These are phyloP conservation scores for Ormia ochracea DNA, from an alignment of 2,888 invertebrate genomes.

Conservation along the genomic window DNA sequence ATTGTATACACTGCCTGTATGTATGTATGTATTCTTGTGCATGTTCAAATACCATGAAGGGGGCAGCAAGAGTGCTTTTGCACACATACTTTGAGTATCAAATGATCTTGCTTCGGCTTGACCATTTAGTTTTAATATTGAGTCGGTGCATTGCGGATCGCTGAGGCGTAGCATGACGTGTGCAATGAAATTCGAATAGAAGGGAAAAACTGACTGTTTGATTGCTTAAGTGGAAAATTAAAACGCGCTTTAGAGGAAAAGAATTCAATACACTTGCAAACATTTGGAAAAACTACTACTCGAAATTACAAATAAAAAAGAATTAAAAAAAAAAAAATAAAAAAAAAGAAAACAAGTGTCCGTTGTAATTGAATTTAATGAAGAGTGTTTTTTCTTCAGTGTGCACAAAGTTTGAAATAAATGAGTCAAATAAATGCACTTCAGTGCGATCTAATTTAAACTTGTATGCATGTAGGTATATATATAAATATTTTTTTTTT, in stretches of 20 bases:
- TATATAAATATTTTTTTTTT: too few species aligned
- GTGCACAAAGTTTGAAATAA: slow-evolving; percentile 19
- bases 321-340: too few species aligned
- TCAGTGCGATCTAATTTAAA: slow-evolving; percentile 19
- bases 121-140: slow-evolving; percentile 65
- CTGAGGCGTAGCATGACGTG: slow-evolving; percentile 8
- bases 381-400: slow-evolving; percentile 17
- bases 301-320: neutral
- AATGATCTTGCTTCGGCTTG: slow-evolving; percentile 48
- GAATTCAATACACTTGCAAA: neutral
- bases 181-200: neutral
- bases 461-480: slow-evolving; percentile 31
- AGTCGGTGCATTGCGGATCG: slow-evolving; percentile 67
- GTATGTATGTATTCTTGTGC: neutral
- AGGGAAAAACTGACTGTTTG: slow-evolving; percentile 16
- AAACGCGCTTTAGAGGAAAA: slow-evolving; percentile 28
- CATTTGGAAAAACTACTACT: neutral
- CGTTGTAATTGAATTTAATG: slow-evolving; percentile 58
- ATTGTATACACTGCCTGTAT: neutral
- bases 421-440: slow-evolving; percentile 38
- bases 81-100: slow-evolving; percentile 36
- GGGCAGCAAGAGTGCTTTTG: neutral
- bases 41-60: slow-evolving; percentile 3
- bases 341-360: slow-evolving; percentile 48
- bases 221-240: slow-evolving; percentile 30